Evolutionary conservation across 2,888 invertebrate genomes (phyloP).

Genomic region (Atethmia centrago): DNA sequence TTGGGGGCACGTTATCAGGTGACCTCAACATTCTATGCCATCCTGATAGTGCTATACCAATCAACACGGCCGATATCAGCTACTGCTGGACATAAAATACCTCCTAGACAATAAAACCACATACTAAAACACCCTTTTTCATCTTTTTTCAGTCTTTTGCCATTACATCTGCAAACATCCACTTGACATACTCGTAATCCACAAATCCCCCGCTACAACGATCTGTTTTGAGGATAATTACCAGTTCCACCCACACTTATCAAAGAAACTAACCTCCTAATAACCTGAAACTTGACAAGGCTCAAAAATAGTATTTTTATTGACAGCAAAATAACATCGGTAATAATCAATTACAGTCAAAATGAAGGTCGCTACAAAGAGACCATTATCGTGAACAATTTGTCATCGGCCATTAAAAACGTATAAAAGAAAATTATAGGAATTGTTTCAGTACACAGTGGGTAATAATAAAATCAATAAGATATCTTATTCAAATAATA

Average conservation of each 20-base stretch:
- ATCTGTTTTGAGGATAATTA: not conserved
- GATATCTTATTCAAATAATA: no score
- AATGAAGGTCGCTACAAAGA: conserved; percentile 16
- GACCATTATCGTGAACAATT: conserved; percentile 13
- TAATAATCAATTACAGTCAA: conserved; percentile 26
- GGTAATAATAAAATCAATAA: conserved; percentile 15
- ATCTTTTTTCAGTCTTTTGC: not conserved
- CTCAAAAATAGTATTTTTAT: conserved; percentile 1
- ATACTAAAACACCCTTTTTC: no score
- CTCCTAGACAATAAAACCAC: no score
- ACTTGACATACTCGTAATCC: not conserved
- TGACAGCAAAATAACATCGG: not conserved
- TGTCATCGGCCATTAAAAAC: conserved; percentile 15
- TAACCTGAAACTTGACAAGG: not conserved
- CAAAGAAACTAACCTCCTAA: not conserved
- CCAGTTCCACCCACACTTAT: not conserved
- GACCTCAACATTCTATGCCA: not conserved
- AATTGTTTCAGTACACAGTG: conserved; percentile 12
- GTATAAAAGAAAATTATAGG: conserved; percentile 12
- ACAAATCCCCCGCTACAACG: not conserved
- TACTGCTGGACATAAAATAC: no score
- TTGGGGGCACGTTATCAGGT: not conserved
- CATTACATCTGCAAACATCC: not conserved
- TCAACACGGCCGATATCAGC: no score
- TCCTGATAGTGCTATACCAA: not conserved